These are phyloP conservation scores for Pogonocherus hispidulus DNA, from an alignment of 2,888 invertebrate genomes.

Conservation along the genomic window DNA sequence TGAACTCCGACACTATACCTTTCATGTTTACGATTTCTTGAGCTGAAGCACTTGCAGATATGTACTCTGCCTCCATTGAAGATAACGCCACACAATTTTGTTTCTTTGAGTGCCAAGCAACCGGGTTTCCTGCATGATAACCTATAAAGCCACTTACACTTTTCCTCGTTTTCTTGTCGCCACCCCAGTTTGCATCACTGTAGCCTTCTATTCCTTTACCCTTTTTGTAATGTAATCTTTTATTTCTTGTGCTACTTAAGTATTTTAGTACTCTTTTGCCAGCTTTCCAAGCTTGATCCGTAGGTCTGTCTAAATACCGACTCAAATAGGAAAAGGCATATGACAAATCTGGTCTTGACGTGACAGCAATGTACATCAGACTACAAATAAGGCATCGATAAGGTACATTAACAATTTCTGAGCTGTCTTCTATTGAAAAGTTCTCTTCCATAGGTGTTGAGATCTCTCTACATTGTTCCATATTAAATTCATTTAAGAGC, in stretches of 20 bases:
- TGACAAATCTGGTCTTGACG: conserved; percentile 9
- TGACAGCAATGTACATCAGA: conserved; percentile 3
- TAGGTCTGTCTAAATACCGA: conserved; percentile 17
- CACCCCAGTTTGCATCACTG: too few relatives aligned
- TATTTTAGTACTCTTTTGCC: conserved; percentile 34
- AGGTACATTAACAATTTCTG: too few relatives aligned
- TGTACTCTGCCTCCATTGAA: conserved; percentile 30
- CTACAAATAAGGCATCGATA: conserved; percentile 21
- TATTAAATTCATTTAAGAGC: too few relatives aligned
- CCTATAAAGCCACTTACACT: conserved; percentile 47
- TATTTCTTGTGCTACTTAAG: conserved; percentile 24
- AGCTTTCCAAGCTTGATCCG: conserved; percentile 24
- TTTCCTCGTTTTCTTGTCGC: conserved; percentile 37
- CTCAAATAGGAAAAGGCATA: conserved; percentile 25
- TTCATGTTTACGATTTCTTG: not conserved
- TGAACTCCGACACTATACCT: not conserved
- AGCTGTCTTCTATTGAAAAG: too few relatives aligned
- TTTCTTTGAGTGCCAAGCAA: conserved; percentile 46
- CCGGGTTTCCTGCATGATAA: conserved; percentile 43
- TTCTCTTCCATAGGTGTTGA: too few relatives aligned
- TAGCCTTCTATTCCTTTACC: too few relatives aligned
- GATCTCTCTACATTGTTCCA: too few relatives aligned
- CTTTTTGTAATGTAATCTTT: too few relatives aligned
- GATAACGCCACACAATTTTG: conserved; percentile 47
- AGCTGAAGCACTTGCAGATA: not conserved